Percentiles rank a stretch among this genome's conserved stretches.
These are phyloP conservation scores for Heliconius melpomene DNA, from an alignment of 1,140 invertebrate genomes.

Conservation along the genomic window DNA sequence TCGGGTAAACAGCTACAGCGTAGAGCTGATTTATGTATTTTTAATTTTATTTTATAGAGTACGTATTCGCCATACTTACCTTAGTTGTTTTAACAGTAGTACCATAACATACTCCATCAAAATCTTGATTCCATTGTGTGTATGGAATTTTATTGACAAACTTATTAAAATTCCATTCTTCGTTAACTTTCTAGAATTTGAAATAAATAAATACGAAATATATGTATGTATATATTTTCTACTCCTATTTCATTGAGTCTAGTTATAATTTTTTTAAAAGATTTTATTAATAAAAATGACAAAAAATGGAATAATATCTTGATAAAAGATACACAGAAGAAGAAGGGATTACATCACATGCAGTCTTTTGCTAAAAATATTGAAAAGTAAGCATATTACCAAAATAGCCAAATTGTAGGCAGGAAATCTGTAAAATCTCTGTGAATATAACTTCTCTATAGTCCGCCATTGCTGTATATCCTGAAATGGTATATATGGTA, in stretches of 20 bases:
- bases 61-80: conserved; percentile 31
- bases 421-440: conserved; percentile 57
- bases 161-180: conserved; percentile 50
- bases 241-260: too few relatives aligned
- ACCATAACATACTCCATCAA: conserved; percentile 56
- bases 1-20: too few relatives aligned
- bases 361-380: background rate
- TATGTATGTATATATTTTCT: too few relatives aligned
- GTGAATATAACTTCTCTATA: conserved; percentile 46
- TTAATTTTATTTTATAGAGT: too few relatives aligned
- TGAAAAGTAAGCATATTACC: conserved; percentile 37
- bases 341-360: too few relatives aligned
- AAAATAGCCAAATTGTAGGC: conserved; percentile 56
- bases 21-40: too few relatives aligned
- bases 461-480: conserved; percentile 54
- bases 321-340: too few relatives aligned
- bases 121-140: conserved; percentile 49
- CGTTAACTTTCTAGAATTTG: conserved; percentile 44
- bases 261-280: too few relatives aligned
- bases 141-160: conserved; percentile 59
- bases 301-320: too few relatives aligned
- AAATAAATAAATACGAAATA: conserved; percentile 18
- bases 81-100: conserved; percentile 46
- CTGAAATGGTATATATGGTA: conserved; percentile 14
- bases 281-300: too few relatives aligned